Evolutionary conservation across 2,797 vertebrate species (phyloP).

Genomic region (Mormyrus hasselquistii): DNA sequence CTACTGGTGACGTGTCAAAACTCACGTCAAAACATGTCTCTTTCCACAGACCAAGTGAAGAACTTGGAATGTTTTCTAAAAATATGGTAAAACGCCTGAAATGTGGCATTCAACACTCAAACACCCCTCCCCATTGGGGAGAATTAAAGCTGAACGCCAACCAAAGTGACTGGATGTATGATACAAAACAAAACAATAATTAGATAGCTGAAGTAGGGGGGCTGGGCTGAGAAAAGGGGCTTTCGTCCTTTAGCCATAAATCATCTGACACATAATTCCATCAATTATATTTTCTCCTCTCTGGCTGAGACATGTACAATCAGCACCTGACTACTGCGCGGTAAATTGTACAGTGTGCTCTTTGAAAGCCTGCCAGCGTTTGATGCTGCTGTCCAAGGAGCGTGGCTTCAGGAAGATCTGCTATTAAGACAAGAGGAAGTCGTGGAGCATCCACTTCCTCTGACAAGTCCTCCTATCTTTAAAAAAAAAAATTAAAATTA

Average conservation of each 20-base stretch:
- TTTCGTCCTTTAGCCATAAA: slow-evolving; percentile 23
- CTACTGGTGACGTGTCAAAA: not conserved
- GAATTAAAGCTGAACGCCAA: not conserved
- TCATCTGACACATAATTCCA: slow-evolving; percentile 29
- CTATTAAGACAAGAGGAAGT: slow-evolving; percentile 18
- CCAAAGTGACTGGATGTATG: not conserved
- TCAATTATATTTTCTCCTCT: slow-evolving; percentile 26
- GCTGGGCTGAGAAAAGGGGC: not conserved
- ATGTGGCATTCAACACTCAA: not conserved
- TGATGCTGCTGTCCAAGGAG: slow-evolving; percentile 3
- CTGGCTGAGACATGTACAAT: slow-evolving; percentile 26
- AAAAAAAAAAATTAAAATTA: not conserved
- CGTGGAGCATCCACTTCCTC: not conserved
- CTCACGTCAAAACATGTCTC: not conserved
- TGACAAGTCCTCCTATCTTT: not conserved
- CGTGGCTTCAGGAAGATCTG: slow-evolving; percentile 12
- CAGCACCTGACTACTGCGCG: slow-evolving; percentile 16
- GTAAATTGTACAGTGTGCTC: slow-evolving; percentile 25
- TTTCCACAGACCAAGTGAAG: not conserved
- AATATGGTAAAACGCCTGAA: not conserved
- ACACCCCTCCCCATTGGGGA: not conserved
- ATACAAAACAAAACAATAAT: slow-evolving; percentile 15
- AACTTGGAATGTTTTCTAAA: not conserved
- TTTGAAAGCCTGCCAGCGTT: slow-evolving; percentile 24
- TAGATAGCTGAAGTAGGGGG: slow-evolving; percentile 10